Evolutionary conservation across 2,113 vertebrate genomes (phyloP).

Genomic region (Gambusia holbrooki): DNA sequence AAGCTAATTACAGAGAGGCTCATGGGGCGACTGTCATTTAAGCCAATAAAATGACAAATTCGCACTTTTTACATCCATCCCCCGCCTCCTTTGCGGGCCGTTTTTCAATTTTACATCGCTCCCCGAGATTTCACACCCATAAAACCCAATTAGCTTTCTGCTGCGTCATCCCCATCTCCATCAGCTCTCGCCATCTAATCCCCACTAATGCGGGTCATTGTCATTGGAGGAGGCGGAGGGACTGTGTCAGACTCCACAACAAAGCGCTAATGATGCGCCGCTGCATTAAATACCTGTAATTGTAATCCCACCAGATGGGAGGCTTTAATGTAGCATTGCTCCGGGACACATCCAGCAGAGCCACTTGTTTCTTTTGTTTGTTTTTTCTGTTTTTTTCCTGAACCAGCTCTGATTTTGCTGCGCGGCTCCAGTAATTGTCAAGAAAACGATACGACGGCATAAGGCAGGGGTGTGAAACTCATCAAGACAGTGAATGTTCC

Average conservation of each 20-base stretch:
- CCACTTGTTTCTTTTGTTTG: neutral
- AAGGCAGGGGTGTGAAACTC: no score
- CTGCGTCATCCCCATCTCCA: constrained; percentile 16
- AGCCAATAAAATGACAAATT: constrained; percentile 43
- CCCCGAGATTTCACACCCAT: constrained; percentile 1
- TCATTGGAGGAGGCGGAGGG: constrained; percentile 30
- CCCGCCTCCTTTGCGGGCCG: neutral
- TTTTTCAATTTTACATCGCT: constrained; percentile 3
- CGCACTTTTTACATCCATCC: constrained; percentile 2
- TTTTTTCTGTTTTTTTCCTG: neutral
- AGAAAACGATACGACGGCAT: neutral
- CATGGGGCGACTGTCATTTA: constrained; percentile 5
- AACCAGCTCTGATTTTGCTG: constrained; percentile 2
- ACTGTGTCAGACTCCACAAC: constrained; percentile 36
- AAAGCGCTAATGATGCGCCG: constrained; percentile 40
- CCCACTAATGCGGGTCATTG: constrained; percentile 50
- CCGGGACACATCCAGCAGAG: constrained; percentile 16
- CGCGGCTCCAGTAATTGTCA: neutral
- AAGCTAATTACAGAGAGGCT: neutral
- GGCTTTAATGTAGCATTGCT: constrained; percentile 54
- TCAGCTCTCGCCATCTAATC: constrained; percentile 46
- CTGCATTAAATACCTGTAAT: constrained; percentile 67
- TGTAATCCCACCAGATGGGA: constrained; percentile 58
- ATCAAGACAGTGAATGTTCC: no score
- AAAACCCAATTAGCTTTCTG: constrained; percentile 21